Percentiles rank a stretch among this genome's conserved stretches.
phyloP scores from a whole-genome alignment of 1,140 invertebrate genomes.

The Lordiphosa mommai region DNA sequence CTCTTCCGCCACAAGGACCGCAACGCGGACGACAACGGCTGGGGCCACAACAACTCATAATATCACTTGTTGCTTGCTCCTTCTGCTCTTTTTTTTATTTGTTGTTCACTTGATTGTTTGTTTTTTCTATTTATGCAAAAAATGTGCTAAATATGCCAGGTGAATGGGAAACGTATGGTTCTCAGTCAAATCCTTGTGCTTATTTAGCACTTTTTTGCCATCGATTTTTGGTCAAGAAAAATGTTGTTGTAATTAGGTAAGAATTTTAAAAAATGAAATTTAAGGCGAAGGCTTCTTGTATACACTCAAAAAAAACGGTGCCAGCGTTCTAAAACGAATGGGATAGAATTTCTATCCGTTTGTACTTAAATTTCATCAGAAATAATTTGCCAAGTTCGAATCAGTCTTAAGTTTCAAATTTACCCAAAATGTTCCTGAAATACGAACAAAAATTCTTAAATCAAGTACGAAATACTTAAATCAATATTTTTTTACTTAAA shows the following conservation, averaged over 20 bases:
- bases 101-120: background rate
- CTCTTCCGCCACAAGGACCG: background rate
- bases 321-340: too few species aligned
- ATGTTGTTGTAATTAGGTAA: conserved; percentile 5
- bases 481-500: too few species aligned
- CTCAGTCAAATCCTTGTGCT: conserved; percentile 5
- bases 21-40: conserved; percentile 5
- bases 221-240: background rate
- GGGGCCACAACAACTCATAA: conserved; percentile 17
- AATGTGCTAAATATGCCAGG: conserved; percentile 58
- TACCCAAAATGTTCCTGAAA: too few species aligned
- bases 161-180: background rate
- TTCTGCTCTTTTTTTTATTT: background rate
- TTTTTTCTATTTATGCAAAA: conserved; percentile 36
- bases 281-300: background rate
- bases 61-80: conserved; percentile 28
- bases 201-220: conserved; percentile 65
- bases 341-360: too few species aligned
- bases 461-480: too few species aligned
- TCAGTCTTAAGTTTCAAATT: too few species aligned
- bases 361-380: too few species aligned
- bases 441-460: too few species aligned
- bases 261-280: conserved; percentile 8
- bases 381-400: too few species aligned
- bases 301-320: background rate